A percentile compares a stretch with the other conserved stretches of the same genome.
Conservation (phyloP, 2,797 vertebrate species). For the Parauchenoglanis punctatus region DNA sequence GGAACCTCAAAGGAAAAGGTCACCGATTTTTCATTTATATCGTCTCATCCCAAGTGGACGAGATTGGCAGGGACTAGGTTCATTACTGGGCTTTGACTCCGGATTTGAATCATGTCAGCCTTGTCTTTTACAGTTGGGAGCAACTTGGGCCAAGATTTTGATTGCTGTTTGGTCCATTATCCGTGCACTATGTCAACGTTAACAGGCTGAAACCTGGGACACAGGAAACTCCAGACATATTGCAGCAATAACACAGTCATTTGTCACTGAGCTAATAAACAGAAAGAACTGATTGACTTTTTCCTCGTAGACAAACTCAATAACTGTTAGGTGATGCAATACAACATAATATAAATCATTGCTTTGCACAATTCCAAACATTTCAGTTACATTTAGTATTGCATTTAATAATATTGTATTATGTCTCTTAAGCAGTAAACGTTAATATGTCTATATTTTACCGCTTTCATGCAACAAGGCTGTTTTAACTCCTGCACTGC, state of each 20-base stretch:
- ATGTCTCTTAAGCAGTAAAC: neutral
- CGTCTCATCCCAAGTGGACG: neutral
- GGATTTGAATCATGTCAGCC: neutral
- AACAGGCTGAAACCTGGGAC: constrained; percentile 24
- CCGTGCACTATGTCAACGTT: neutral
- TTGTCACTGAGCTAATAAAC: constrained; percentile 23
- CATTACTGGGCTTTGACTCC: constrained; percentile 8
- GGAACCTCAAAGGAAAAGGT: neutral
- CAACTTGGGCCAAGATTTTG: constrained; percentile 4
- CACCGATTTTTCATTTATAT: neutral
- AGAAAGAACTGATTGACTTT: neutral
- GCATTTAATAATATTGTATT: neutral
- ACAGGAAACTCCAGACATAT: constrained; percentile 12
- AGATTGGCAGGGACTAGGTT: neutral
- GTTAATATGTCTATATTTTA: neutral
- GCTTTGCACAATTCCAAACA: neutral
- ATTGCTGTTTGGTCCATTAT: constrained; percentile 22
- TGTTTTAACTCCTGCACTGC: neutral
- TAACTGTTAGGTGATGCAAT: neutral
- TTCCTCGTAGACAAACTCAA: neutral
- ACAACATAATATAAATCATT: neutral
- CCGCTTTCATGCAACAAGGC: neutral
- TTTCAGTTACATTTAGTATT: neutral
- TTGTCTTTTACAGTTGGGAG: constrained; percentile 5
- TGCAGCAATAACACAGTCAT: constrained; percentile 8